Conservation (phyloP, 2,797 vertebrate species). For the Diplodus puntazzo region DNA sequence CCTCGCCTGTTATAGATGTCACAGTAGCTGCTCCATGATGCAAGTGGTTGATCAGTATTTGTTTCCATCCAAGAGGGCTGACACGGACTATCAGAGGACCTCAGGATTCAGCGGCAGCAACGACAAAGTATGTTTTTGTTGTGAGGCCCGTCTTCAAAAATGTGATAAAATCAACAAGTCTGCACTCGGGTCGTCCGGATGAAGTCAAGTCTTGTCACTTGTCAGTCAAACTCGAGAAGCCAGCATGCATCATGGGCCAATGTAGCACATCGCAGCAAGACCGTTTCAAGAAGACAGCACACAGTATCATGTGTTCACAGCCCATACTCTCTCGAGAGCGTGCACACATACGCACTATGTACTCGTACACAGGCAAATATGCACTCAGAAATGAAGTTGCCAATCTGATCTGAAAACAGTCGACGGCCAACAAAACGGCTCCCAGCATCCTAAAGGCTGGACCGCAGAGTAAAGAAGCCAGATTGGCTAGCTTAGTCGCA, state of each 20-base stretch:
- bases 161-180: constrained; percentile 10
- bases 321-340: background rate
- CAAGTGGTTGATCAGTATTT: constrained; percentile 60
- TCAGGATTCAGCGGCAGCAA: constrained; percentile 7
- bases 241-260: constrained; percentile 37
- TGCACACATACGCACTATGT: background rate
- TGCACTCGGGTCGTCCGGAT: background rate
- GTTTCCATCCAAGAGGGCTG: constrained; percentile 61
- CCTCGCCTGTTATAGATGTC: constrained; percentile 76
- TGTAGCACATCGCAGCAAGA: constrained; percentile 19
- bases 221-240: background rate
- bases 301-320: background rate
- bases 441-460: constrained; percentile 52
- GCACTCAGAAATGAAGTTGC: constrained; percentile 33
- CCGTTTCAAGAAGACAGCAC: constrained; percentile 43
- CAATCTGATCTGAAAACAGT: constrained; percentile 57
- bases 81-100: constrained; percentile 42
- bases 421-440: constrained; percentile 59
- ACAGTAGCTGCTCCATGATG: constrained; percentile 74
- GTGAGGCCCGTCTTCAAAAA: constrained; percentile 19
- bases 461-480: constrained; percentile 54
- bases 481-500: constrained; percentile 62
- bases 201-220: background rate
- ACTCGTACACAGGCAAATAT: constrained; percentile 25
- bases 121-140: constrained; percentile 19